Percentiles rank a stretch among this genome's conserved stretches.
These are phyloP conservation scores for Strongylocentrotus purpuratus DNA, from an alignment of 35 echinoderm and acorn worm genomes.

Conservation along the genomic window DNA sequence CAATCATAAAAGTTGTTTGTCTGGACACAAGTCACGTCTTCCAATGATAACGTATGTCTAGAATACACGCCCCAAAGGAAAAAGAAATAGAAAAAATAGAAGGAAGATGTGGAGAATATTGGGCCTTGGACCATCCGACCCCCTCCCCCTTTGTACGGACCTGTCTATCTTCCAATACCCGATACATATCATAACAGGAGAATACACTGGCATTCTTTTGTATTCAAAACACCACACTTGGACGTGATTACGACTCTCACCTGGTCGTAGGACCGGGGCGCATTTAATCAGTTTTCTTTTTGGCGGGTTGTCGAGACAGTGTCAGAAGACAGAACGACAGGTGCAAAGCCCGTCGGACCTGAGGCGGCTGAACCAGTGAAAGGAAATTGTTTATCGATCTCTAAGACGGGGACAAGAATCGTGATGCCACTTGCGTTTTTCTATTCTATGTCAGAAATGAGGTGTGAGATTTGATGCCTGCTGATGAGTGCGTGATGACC, in stretches of 20 bases:
- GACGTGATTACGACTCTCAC: background rate
- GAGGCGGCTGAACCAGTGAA: background rate
- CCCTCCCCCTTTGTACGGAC: too few relatives aligned
- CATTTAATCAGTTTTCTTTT: background rate
- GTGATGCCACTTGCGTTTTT: background rate
- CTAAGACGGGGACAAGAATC: background rate
- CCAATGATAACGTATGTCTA: too few relatives aligned
- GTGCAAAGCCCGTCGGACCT: background rate
- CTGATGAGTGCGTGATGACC: background rate
- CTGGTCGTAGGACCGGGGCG: background rate
- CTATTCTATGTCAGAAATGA: background rate
- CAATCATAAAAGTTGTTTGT: too few relatives aligned
- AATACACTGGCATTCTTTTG: background rate
- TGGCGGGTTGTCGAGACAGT: background rate
- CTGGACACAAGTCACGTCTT: too few relatives aligned
- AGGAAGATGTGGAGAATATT: too few relatives aligned
- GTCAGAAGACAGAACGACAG: background rate
- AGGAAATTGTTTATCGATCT: conserved; percentile 5
- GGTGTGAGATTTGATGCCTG: background rate
- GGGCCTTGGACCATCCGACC: too few relatives aligned
- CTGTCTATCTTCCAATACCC: too few relatives aligned
- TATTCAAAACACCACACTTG: background rate
- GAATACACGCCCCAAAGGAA: too few relatives aligned
- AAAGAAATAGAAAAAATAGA: too few relatives aligned
- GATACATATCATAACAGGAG: background rate